Percentiles rank a stretch among this genome's conserved stretches.
phyloP scores from a whole-genome alignment of 2,113 vertebrate species.

The Piliocolobus tephrosceles region DNA sequence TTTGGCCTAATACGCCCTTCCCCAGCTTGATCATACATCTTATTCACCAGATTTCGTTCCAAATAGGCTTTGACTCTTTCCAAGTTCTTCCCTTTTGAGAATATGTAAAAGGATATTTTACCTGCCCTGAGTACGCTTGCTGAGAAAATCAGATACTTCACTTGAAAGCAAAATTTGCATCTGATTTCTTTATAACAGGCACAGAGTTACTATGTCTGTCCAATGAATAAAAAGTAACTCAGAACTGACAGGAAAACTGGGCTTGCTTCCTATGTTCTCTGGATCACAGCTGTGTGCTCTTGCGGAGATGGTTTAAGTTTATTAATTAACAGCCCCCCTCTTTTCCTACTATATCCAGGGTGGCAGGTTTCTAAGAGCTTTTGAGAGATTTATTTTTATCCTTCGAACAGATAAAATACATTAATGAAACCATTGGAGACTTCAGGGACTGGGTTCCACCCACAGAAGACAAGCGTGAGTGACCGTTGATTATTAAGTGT shows the following conservation, averaged over 20 bases:
- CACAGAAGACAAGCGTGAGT: conserved; percentile 66
- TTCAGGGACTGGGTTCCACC: conserved; percentile 56
- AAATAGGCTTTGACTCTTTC: neutral
- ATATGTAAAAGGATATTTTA: neutral
- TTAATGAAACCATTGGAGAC: conserved; percentile 72
- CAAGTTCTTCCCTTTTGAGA: conserved; percentile 12
- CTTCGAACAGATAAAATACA: conserved; percentile 65
- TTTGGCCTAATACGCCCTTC: neutral
- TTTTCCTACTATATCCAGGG: conserved; percentile 33
- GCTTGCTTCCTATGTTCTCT: neutral
- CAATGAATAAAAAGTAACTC: neutral
- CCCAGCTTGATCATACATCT: neutral
- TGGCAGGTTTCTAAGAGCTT: conserved; percentile 63
- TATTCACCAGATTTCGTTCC: neutral
- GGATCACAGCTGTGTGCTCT: conserved; percentile 15
- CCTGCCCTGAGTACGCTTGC: neutral
- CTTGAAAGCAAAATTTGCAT: neutral
- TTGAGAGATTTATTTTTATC: conserved; percentile 72
- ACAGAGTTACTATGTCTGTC: neutral
- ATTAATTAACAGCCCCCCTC: conserved; percentile 61
- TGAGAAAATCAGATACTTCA: conserved; percentile 14
- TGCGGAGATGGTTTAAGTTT: conserved; percentile 44
- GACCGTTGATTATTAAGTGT: conserved; percentile 82
- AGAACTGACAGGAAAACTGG: neutral
- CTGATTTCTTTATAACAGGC: neutral